Percentiles rank a stretch among this genome's conserved stretches.
phyloP scores from a whole-genome alignment of 2,888 invertebrate species.

The Diarsia mendica region DNA sequence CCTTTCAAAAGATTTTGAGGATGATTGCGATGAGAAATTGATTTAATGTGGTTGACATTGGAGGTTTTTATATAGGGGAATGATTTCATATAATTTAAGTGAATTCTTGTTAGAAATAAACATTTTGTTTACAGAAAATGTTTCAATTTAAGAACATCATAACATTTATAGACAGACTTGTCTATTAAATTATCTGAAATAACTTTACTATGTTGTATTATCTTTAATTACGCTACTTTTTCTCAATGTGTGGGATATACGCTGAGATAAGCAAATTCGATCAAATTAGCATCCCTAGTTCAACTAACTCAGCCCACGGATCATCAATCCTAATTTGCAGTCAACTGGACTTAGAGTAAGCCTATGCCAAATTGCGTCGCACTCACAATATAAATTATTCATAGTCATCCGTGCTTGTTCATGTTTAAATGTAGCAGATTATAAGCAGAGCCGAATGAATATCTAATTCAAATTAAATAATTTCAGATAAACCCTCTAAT shows the following conservation, averaged over 20 bases:
- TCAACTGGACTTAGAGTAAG: not conserved
- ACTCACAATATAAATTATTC: not conserved
- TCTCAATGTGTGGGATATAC: no score
- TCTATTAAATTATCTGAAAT: not conserved
- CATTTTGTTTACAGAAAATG: not conserved
- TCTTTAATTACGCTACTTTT: not conserved
- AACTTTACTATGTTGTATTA: not conserved
- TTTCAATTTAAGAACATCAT: not conserved
- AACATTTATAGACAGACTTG: not conserved
- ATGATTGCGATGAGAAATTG: constrained; percentile 75
- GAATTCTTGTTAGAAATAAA: constrained; percentile 12
- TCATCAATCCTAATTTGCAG: not conserved
- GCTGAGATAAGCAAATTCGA: not conserved
- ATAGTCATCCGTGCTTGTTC: not conserved
- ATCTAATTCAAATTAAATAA: constrained; percentile 7
- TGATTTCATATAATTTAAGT: constrained; percentile 33
- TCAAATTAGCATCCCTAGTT: not conserved
- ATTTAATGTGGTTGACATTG: constrained; percentile 67
- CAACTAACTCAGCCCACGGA: not conserved
- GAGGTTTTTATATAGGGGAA: constrained; percentile 36
- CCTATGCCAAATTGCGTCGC: not conserved
- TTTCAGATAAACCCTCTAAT: not conserved
- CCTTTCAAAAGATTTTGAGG: constrained; percentile 66
- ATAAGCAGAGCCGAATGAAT: not conserved
- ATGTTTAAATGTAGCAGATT: not conserved